These are phyloP conservation scores for Tenthredo notha DNA, from an alignment of 2,888 invertebrate genomes.

Conservation along the genomic window DNA sequence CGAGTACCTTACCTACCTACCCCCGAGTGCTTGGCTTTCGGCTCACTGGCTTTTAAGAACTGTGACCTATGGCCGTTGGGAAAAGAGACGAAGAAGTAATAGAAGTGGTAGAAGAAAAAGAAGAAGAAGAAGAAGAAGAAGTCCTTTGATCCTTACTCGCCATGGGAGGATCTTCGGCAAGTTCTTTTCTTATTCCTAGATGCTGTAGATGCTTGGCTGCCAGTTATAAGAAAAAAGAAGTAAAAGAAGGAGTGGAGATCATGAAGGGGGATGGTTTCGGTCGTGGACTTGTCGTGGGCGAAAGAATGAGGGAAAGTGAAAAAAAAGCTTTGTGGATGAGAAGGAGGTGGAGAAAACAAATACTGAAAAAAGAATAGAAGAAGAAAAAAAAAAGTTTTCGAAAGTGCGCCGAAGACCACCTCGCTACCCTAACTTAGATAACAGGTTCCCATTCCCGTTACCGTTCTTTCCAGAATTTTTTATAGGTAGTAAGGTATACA, in stretches of 20 bases:
- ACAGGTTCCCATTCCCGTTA: constrained; percentile 53
- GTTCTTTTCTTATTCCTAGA: background rate
- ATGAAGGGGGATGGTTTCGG: background rate
- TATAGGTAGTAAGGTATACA: background rate
- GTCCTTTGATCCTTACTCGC: constrained; percentile 34
- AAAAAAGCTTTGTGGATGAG: background rate
- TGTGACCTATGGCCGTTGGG: constrained; percentile 11
- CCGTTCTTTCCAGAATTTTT: background rate
- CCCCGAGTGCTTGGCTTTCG: background rate
- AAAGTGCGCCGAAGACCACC: constrained; percentile 37
- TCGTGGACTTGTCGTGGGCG: background rate
- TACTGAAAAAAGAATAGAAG: background rate
- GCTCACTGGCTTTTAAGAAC: background rate
- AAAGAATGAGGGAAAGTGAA: constrained; percentile 27
- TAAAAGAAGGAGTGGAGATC: constrained; percentile 28
- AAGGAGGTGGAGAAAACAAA: background rate
- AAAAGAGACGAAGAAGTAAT: constrained; percentile 48
- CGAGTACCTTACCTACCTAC: background rate
- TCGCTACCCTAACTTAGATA: constrained; percentile 49
- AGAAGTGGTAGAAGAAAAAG: constrained; percentile 46
- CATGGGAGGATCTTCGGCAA: background rate
- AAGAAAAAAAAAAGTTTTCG: constrained; percentile 15
- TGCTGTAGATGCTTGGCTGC: background rate
- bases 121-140: constrained; percentile 45
- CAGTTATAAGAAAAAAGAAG: background rate